Base-by-base conservation (phyloP, 92 coral and sea anemone species). In the Parazoanthus atlanticus region DNA sequence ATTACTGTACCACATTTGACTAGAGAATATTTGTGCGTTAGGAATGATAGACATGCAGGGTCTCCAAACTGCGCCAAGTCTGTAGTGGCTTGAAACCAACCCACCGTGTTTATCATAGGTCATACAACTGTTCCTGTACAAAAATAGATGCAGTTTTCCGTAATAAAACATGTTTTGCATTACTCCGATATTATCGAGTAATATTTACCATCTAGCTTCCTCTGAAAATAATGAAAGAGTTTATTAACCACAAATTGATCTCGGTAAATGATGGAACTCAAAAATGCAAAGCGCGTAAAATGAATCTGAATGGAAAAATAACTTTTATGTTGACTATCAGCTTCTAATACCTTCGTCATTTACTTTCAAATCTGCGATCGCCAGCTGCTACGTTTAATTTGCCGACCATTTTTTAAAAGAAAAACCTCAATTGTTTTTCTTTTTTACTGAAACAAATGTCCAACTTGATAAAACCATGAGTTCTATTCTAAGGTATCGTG, bases 401-500 rank as follows among this genome's bases (percentile, higher is more conserved):
- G 36, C 79, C 79, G 19, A 36, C 79, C 17, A 5, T 75, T 33
- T 21, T 46, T 46, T 6, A 43, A 43, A 38, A 49, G n/a, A 38
- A 33, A 23, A 75, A 75, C 79, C 46, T 75, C 46, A 7, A 33
- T 10, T 38, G n/a, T 21, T 75, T 75, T 78, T 43, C 61, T n/a
- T 78, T 78, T 30, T n/a, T 30, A 43, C 3, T 78, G 31, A 46
- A 78, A 78, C n/a, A 26, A 78, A 29, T 52, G 36, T 47, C 66
- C 10, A 16, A 11, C 31, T 47, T 47, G 19, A 78, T 13, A 41
- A 40, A 78, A 78, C n/a, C 33, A 19, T 12, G 36, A 41, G 32
- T 28, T 28, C 65, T 76, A 41, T 41, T 21, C 52, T 77, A 77
- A 40, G 38, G 56, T 78, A 78, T 43, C 86, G 65, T 47, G 78